A percentile compares a stretch with the other conserved stretches of the same genome.
Conservation (phyloP, 2,888 invertebrate species). For the Leptarthrus brevirostris region DNA sequence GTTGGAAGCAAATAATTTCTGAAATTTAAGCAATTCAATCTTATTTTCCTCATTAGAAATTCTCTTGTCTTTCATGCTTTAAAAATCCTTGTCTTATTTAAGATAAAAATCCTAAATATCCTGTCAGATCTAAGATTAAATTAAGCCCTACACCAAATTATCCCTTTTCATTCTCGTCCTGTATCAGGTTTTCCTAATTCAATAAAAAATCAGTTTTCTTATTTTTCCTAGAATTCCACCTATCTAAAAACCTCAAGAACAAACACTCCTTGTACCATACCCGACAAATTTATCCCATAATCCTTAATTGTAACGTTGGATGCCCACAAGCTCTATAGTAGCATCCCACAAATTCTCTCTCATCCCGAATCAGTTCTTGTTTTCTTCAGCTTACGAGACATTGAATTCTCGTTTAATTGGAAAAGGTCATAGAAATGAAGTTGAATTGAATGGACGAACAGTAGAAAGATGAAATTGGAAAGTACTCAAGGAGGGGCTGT, state of each 20-base stretch:
- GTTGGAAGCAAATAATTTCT: too few relatives aligned
- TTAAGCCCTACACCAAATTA: neutral
- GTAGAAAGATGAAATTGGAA: conserved; percentile 9
- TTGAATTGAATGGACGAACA: conserved; percentile 14
- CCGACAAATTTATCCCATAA: conserved; percentile 3
- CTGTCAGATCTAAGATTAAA: neutral
- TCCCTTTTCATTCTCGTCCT: neutral
- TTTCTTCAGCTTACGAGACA: conserved; percentile 25
- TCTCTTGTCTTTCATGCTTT: too few relatives aligned
- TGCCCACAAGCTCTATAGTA: neutral
- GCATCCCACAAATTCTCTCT: neutral
- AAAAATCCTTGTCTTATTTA: too few relatives aligned
- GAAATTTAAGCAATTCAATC: too few relatives aligned
- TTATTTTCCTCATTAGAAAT: too few relatives aligned
- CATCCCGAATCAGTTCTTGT: neutral
- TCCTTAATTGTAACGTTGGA: neutral
- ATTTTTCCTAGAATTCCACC: neutral
- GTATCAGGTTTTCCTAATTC: neutral
- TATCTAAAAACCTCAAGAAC: neutral
- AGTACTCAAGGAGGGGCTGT: neutral
- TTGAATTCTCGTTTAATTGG: conserved; percentile 28
- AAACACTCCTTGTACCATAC: neutral
- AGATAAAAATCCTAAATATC: neutral
- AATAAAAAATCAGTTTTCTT: conserved; percentile 1
- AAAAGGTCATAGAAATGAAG: conserved; percentile 29